These are phyloP conservation scores for Mercenaria mercenaria DNA, from an alignment of 1,140 invertebrate genomes.

Conservation along the genomic window DNA sequence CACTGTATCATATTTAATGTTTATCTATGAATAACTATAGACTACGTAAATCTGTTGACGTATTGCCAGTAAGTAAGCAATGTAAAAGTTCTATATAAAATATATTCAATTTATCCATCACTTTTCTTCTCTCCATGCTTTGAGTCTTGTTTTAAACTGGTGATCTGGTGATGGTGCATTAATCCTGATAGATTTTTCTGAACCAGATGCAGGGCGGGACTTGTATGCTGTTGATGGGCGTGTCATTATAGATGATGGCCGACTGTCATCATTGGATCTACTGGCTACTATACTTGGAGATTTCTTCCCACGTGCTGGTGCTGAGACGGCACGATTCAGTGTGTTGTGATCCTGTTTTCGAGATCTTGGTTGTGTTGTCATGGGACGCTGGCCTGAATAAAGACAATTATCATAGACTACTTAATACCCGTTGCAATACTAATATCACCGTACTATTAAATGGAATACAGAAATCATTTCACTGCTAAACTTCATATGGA, in stretches of 20 bases:
- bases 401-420: background rate
- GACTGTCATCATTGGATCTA: constrained; percentile 65
- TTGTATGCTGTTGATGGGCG: constrained; percentile 61
- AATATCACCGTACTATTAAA: background rate
- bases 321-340: constrained; percentile 64
- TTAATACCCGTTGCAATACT: background rate
- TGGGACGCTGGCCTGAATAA: constrained; percentile 59
- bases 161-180: constrained; percentile 65
- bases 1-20: too few relatives aligned
- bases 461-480: background rate
- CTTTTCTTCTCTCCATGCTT: constrained; percentile 74
- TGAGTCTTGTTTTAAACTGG: constrained; percentile 69
- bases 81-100: too few relatives aligned
- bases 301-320: constrained; percentile 65
- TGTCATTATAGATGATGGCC: constrained; percentile 66
- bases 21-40: too few relatives aligned
- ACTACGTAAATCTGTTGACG: too few relatives aligned
- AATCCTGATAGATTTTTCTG: constrained; percentile 60
- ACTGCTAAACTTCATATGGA: background rate
- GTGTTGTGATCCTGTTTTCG: constrained; percentile 45
- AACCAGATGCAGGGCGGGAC: constrained; percentile 62
- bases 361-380: constrained; percentile 61
- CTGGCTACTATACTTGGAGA: constrained; percentile 72
- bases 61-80: too few relatives aligned
- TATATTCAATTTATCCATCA: too few relatives aligned